Base-by-base conservation (phyloP, 2,797 vertebrate genomes). In the Botia kubotai region DNA sequence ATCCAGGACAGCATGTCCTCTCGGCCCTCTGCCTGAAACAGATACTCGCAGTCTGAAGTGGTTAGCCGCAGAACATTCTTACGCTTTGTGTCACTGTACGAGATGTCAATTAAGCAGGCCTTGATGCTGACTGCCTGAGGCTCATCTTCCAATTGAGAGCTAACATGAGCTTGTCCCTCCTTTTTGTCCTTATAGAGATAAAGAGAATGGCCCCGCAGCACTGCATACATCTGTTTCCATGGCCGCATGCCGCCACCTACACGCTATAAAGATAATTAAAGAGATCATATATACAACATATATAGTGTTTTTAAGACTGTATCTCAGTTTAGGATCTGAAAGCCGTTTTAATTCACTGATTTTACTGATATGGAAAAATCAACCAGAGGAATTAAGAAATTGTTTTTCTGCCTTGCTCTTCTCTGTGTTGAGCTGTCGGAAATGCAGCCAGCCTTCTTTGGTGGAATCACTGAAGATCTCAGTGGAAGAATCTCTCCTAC, bases 1-100 rank as follows among this genome's bases (percentile, higher is more conserved):
- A 99, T 99, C 98, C 98, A 99, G 0, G 94, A 93, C 66, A 99
- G 88, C 98, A 99, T 99, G 69, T 98, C 95, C 0, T 99, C 97
- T 85, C 97, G 91, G 86, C 96, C 96, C 88, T 98, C 98, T 0
- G 98, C 98, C 87, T 99, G 98, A 89, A 99, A 98, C 75, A 99
- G 93, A 91, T 96, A 99, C 85, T 98, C 96, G 79, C 95, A 95
- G 89, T 97, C 95, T 0, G 97, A 95, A 0, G 98, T 99, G 81
- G 97, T 99, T 11, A 99, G 95, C 1, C 98, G 95, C 80, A 99
- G 96, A 17, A 99, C 98, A 2, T 99, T 97, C 79, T 98, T 99
- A 91, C 97, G 96, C 88, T 97, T 96, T 48, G 98, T 99, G 88
- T 99, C 98, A 26, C 97, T 97, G 84, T 99, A 99, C 0, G 98